Evolutionary conservation across 2,888 invertebrate genomes (phyloP).

Genomic region (Drosophila nigricruria): DNA sequence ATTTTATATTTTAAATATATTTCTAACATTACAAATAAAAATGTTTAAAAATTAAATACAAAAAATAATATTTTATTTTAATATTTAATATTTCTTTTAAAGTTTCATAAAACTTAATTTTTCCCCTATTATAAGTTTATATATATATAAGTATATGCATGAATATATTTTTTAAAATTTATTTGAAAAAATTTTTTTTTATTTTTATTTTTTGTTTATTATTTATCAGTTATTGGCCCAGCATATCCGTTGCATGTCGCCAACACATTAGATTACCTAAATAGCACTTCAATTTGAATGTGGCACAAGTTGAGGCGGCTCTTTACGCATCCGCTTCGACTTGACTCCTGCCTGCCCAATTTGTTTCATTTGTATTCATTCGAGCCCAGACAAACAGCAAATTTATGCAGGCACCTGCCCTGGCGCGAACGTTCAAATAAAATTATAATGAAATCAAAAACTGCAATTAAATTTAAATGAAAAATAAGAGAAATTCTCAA

Average conservation of each 20-base stretch:
- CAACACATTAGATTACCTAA: conserved; percentile 10
- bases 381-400: conserved; percentile 25
- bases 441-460: conserved; percentile 31
- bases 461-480: conserved; percentile 14
- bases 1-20: neutral
- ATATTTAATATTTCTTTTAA: neutral
- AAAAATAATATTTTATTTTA: neutral
- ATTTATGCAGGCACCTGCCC: conserved; percentile 24
- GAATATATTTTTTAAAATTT: no score
- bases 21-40: neutral
- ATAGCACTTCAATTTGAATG: conserved; percentile 42
- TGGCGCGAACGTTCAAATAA: conserved; percentile 7
- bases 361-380: conserved; percentile 70
- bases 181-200: no score
- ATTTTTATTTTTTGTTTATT: no score
- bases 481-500: neutral
- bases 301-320: conserved; percentile 5
- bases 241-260: neutral
- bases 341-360: conserved; percentile 43
- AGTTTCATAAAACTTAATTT: neutral
- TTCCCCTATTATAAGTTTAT: neutral
- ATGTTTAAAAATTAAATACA: no score
- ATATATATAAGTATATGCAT: no score
- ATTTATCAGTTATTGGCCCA: no score
- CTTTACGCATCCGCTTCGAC: conserved; percentile 6